These are phyloP conservation scores for Malurus elegans DNA, from an alignment of 2,113 vertebrate genomes.

Conservation along the genomic window DNA sequence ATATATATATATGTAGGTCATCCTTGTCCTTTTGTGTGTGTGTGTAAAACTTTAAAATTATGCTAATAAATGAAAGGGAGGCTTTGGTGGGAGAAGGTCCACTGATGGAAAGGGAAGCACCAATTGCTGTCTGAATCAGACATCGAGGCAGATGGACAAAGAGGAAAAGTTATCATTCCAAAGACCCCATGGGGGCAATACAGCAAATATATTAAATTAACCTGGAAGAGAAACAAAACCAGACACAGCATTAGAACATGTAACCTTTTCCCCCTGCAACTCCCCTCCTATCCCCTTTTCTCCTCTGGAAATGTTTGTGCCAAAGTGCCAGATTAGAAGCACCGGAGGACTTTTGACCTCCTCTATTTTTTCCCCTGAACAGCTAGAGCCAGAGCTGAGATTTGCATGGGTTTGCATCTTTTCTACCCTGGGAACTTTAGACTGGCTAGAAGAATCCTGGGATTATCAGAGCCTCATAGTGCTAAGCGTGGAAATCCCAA, in stretches of 20 bases:
- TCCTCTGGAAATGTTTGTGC: not conserved
- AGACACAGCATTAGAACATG: not conserved
- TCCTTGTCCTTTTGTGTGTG: not conserved
- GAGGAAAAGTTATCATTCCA: constrained; percentile 75
- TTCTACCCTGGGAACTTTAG: not conserved
- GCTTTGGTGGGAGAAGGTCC: constrained; percentile 65
- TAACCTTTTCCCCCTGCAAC: not conserved
- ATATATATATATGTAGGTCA: not conserved
- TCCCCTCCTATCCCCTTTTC: not conserved
- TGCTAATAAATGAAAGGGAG: constrained; percentile 62
- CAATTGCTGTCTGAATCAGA: constrained; percentile 77
- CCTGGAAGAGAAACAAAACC: constrained; percentile 69
- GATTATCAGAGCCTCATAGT: not conserved
- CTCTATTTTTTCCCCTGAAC: not conserved
- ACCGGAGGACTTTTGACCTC: not conserved
- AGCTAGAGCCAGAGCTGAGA: not conserved
- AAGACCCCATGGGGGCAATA: constrained; percentile 84
- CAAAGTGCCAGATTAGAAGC: not conserved
- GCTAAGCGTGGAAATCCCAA: not conserved
- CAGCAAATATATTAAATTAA: constrained; percentile 81
- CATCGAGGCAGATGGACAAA: constrained; percentile 75
- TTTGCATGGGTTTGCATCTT: not conserved
- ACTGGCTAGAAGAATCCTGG: not conserved
- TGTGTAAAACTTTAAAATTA: constrained; percentile 58
- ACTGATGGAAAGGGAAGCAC: constrained; percentile 73